These are phyloP conservation scores for Sericinus montela DNA, from an alignment of 2,888 invertebrate genomes.

Conservation along the genomic window DNA sequence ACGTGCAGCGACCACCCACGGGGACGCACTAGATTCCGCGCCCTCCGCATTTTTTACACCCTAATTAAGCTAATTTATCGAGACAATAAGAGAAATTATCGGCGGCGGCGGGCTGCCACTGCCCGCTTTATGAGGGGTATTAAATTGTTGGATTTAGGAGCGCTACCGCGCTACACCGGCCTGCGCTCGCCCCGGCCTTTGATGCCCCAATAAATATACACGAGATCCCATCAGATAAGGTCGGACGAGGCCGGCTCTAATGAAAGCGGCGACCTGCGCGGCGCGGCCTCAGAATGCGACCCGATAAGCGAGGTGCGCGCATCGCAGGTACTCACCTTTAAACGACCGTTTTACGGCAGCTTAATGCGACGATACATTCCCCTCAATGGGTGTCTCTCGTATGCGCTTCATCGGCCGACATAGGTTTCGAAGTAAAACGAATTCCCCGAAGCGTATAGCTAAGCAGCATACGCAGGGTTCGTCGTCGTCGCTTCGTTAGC, in stretches of 20 bases:
- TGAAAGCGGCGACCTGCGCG: constrained; percentile 19
- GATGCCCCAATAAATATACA: constrained; percentile 68
- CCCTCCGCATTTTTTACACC: constrained; percentile 66
- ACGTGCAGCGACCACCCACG: constrained; percentile 56
- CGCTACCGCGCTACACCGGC: constrained; percentile 69
- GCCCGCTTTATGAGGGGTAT: constrained; percentile 69
- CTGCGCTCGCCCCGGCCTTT: constrained; percentile 33
- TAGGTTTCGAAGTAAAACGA: constrained; percentile 4
- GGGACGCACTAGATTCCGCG: constrained; percentile 66
- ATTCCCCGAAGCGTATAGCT: constrained; percentile 12
- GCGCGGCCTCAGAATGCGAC: constrained; percentile 12
- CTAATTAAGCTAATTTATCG: constrained; percentile 79
- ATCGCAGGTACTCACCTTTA: constrained; percentile 40
- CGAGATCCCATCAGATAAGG: constrained; percentile 62
- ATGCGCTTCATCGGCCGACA: constrained; percentile 6
- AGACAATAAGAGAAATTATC: constrained; percentile 73
- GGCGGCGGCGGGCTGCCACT: constrained; percentile 44
- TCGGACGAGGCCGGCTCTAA: constrained; percentile 25
- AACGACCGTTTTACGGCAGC: constrained; percentile 48
- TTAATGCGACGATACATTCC: constrained; percentile 7
- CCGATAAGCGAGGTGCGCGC: constrained; percentile 50
- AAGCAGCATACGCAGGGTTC: no score
- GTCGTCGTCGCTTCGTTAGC: no score
- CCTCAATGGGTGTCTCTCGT: neutral
- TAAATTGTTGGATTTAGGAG: constrained; percentile 62